These are phyloP conservation scores for Heteromormyrus szaboi DNA, from an alignment of 2,797 vertebrate species.

Conservation along the genomic window DNA sequence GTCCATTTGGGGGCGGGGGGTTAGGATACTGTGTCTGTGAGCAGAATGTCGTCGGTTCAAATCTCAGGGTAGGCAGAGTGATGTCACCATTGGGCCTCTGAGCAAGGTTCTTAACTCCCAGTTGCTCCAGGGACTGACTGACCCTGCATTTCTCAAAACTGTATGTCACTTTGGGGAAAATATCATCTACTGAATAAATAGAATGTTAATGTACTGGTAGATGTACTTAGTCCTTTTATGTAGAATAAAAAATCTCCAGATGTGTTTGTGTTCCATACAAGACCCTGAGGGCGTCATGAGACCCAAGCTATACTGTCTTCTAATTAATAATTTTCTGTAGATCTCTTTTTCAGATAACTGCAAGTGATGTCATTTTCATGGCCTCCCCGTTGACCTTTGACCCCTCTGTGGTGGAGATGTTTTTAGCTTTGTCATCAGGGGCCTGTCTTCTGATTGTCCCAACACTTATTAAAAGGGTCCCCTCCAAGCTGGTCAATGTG, in stretches of 20 bases:
- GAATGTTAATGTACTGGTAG: background rate
- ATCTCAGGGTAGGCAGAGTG: background rate
- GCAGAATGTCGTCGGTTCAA: background rate
- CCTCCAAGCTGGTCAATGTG: constrained; percentile 60
- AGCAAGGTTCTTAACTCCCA: background rate
- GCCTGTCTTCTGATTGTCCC: constrained; percentile 81
- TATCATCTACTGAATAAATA: background rate
- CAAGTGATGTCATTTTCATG: constrained; percentile 78
- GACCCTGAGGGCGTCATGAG: background rate
- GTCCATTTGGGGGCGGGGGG: background rate
- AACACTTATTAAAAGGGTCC: constrained; percentile 70
- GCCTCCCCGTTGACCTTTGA: constrained; percentile 93
- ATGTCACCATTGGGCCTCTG: background rate
- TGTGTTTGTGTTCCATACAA: background rate
- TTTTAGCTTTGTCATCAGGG: constrained; percentile 79
- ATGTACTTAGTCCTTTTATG: background rate
- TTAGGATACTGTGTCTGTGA: background rate
- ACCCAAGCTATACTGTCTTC: background rate
- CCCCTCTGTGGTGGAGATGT: constrained; percentile 89
- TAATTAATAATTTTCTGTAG: constrained; percentile 46
- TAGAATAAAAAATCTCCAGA: background rate
- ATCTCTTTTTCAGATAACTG: constrained; percentile 72
- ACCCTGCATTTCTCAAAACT: background rate
- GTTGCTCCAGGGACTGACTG: background rate
- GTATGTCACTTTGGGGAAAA: background rate